Percentiles rank a stretch among this genome's conserved stretches.
phyloP scores from a whole-genome alignment of 1,140 invertebrate genomes.

The Ceratoteleas bidentatus region DNA sequence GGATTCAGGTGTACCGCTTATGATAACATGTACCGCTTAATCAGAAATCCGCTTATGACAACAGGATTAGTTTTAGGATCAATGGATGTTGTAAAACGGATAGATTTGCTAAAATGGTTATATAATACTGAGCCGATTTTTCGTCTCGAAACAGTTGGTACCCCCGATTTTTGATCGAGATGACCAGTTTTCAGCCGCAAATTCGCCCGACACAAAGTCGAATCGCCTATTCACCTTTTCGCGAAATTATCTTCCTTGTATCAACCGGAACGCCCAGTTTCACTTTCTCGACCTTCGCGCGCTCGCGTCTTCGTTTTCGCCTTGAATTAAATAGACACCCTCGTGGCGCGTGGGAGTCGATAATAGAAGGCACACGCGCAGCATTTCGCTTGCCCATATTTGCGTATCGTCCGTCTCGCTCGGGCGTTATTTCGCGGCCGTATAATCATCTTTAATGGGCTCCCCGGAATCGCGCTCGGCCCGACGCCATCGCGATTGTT shows the following conservation, averaged over 20 bases:
- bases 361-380: constrained; percentile 75
- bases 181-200: too few species aligned
- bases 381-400: constrained; percentile 75
- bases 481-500: constrained; percentile 18
- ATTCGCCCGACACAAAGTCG: too few species aligned
- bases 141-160: too few species aligned
- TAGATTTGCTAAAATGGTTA: too few species aligned
- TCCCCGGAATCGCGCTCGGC: constrained; percentile 18
- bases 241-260: constrained; percentile 46
- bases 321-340: constrained; percentile 66
- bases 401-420: constrained; percentile 74
- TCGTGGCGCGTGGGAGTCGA: constrained; percentile 69
- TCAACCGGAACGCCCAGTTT: constrained; percentile 51
- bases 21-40: too few species aligned
- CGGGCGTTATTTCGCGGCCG: constrained; percentile 21
- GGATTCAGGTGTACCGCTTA: too few species aligned
- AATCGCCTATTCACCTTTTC: constrained; percentile 31
- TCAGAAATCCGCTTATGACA: too few species aligned
- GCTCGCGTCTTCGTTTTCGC: constrained; percentile 45
- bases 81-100: too few species aligned
- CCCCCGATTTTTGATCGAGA: too few species aligned
- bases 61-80: too few species aligned
- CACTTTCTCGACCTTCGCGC: constrained; percentile 41
- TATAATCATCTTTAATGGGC: constrained; percentile 57
- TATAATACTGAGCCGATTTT: too few species aligned